Conservation (phyloP, 1,140 invertebrate genomes). For the Heliothis subflexa region DNA sequence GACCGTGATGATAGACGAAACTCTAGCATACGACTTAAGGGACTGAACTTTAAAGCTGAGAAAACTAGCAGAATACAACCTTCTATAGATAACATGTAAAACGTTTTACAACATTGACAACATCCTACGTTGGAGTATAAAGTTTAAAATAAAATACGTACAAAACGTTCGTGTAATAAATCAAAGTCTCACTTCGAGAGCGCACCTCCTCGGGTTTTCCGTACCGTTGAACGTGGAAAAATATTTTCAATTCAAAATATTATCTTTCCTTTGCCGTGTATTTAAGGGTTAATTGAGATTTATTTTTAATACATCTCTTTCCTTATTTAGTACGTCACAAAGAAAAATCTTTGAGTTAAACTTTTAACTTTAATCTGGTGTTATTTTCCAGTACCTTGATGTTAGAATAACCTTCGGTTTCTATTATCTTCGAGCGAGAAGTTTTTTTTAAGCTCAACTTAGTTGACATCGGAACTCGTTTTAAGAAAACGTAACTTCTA, state of each 20-base stretch:
- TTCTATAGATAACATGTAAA: neutral
- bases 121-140: neutral
- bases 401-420: too few species aligned
- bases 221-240: slow-evolving; percentile 20
- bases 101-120: slow-evolving; percentile 23
- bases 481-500: too few species aligned
- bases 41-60: too few species aligned
- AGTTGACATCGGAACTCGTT: too few species aligned
- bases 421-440: too few species aligned
- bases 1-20: slow-evolving; percentile 37
- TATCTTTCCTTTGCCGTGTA: neutral
- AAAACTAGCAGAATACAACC: neutral
- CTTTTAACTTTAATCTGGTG: too few species aligned
- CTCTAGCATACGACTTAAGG: slow-evolving; percentile 21
- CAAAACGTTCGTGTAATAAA: slow-evolving; percentile 29
- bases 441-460: too few species aligned
- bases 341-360: too few species aligned
- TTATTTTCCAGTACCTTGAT: too few species aligned
- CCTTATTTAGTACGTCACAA: too few species aligned
- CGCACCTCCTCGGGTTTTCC: neutral
- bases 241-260: slow-evolving; percentile 22
- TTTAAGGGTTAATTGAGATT: neutral
- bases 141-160: slow-evolving; percentile 34
- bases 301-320: too few species aligned
- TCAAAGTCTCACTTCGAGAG: slow-evolving; percentile 14